A percentile compares a stretch with the other conserved stretches of the same genome.
phyloP scores from a whole-genome alignment of 2,797 vertebrate genomes.

The Esox lucius region DNA sequence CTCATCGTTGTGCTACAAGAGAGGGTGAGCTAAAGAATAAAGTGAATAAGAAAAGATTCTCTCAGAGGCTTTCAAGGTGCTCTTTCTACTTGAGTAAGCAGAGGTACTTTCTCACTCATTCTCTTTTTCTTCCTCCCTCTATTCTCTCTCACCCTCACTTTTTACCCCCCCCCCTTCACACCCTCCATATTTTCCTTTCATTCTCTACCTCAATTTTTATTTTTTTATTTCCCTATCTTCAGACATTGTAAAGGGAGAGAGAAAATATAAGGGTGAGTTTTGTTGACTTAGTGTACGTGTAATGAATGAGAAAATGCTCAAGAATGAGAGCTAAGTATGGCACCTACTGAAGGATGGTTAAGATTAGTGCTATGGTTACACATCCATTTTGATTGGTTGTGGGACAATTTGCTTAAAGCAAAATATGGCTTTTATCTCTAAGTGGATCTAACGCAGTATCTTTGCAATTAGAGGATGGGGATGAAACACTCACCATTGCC shows the following conservation, averaged over 20 bases:
- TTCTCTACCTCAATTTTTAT: constrained; percentile 24
- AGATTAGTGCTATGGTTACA: too few relatives aligned
- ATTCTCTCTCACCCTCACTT: neutral
- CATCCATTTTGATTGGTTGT: too few relatives aligned
- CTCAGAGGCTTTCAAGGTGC: constrained; percentile 53
- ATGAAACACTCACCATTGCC: too few relatives aligned
- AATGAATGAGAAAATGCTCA: too few relatives aligned
- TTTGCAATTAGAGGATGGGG: too few relatives aligned
- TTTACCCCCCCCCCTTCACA: neutral
- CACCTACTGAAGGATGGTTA: too few relatives aligned
- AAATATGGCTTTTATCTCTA: too few relatives aligned
- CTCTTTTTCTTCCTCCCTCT: constrained; percentile 16
- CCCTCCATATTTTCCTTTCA: constrained; percentile 32
- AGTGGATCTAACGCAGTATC: too few relatives aligned
- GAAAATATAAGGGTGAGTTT: neutral
- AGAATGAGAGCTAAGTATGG: too few relatives aligned
- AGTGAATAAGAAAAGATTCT: neutral
- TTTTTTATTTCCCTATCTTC: too few relatives aligned
- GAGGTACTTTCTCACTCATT: constrained; percentile 38
- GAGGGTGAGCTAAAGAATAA: neutral
- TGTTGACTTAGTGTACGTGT: too few relatives aligned
- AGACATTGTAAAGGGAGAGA: neutral
- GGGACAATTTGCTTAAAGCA: too few relatives aligned
- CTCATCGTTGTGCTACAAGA: constrained; percentile 25
- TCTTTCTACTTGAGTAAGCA: constrained; percentile 66